phyloP scores from a whole-genome alignment of 2,797 vertebrate genomes.

The Miichthys miiuy region DNA sequence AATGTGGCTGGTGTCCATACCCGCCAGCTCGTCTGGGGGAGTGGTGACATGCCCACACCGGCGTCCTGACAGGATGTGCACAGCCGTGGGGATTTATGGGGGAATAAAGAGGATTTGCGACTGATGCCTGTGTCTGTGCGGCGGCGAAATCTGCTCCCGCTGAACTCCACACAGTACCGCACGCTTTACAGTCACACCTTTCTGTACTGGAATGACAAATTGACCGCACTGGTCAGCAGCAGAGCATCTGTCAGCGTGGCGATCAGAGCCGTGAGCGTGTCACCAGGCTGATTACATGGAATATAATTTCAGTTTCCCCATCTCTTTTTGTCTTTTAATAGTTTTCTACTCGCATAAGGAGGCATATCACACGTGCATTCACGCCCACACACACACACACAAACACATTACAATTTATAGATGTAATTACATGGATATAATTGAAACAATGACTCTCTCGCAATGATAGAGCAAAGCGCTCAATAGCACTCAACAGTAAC shows the following conservation, averaged over 20 bases:
- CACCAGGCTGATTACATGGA: constrained; percentile 60
- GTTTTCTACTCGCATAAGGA: constrained; percentile 39
- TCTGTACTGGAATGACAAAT: constrained; percentile 81
- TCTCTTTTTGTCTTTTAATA: constrained; percentile 47
- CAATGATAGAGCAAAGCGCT: constrained; percentile 53
- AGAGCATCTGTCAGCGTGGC: constrained; percentile 60
- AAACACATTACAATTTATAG: constrained; percentile 66
- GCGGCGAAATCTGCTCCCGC: constrained; percentile 72
- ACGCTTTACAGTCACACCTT: constrained; percentile 79
- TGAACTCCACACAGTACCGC: constrained; percentile 65
- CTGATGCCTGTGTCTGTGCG: constrained; percentile 77
- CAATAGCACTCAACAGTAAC: constrained; percentile 43
- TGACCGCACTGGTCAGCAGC: constrained; percentile 73
- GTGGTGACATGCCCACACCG: constrained; percentile 76
- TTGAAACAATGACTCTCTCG: constrained; percentile 75
- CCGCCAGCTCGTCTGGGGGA: constrained; percentile 57
- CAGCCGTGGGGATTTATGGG: constrained; percentile 81
- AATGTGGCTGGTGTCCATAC: constrained; percentile 73
- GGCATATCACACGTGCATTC: constrained; percentile 19
- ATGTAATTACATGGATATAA: constrained; percentile 78
- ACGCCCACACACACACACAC: constrained; percentile 2
- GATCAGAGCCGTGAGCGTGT: constrained; percentile 50
- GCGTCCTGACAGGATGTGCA: constrained; percentile 79
- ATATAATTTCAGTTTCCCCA: constrained; percentile 47
- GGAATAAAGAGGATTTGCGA: constrained; percentile 85